phyloP scores from a whole-genome alignment of 2,888 invertebrate genomes.

The Vanessa cardui region DNA sequence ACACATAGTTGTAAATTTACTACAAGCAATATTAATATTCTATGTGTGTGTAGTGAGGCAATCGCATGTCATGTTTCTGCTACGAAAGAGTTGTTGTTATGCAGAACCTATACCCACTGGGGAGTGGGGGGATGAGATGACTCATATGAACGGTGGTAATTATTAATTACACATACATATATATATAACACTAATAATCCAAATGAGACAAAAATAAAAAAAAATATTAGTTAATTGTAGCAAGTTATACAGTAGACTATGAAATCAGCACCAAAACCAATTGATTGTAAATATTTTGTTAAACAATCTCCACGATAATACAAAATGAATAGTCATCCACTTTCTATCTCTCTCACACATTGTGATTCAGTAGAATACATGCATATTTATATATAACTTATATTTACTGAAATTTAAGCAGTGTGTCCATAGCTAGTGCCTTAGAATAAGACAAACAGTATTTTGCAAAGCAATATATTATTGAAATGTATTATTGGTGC shows the following conservation, averaged over 20 bases:
- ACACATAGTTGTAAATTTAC: slow-evolving; percentile 88
- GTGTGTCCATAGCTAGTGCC: slow-evolving; percentile 27
- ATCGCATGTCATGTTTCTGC: slow-evolving; percentile 89
- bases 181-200: background rate
- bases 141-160: slow-evolving; percentile 89
- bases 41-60: slow-evolving; percentile 91
- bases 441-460: slow-evolving; percentile 34
- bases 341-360: background rate
- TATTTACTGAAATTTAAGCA: background rate
- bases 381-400: background rate
- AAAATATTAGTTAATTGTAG: background rate
- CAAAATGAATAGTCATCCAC: no score
- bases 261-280: background rate
- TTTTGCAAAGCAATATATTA: slow-evolving; percentile 27
- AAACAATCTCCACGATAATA: background rate
- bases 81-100: slow-evolving; percentile 91
- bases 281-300: background rate
- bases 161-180: slow-evolving; percentile 46
- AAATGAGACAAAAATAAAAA: background rate
- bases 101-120: slow-evolving; percentile 87
- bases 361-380: background rate
- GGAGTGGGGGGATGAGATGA: slow-evolving; percentile 96
- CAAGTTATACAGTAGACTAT: background rate
- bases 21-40: slow-evolving; percentile 88
- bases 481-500: slow-evolving; percentile 17